Base-by-base conservation (phyloP, 2,797 vertebrate genomes). In the Pipistrellus pipistrellus region DNA sequence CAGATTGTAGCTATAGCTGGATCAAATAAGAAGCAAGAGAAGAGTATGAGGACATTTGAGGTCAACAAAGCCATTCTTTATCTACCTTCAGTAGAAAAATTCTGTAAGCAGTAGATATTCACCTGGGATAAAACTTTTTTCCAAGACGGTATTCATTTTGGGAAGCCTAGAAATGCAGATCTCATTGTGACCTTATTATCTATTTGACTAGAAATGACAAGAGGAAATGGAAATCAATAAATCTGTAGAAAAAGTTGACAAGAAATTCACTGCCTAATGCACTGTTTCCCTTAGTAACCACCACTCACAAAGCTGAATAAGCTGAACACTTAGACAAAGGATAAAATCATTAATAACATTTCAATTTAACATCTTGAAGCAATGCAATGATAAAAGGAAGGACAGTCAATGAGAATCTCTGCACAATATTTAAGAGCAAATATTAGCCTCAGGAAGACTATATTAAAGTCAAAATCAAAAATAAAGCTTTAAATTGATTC, bases 71-170 rank as follows among this genome's bases (percentile, higher is more conserved):
- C n/a, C 4, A 76, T 77, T 87, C 7, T 57, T 1, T 84, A 1
- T 84, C 68, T 53, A 92, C 21, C n/a, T 95, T 57, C 32, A 93
- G 4, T 41, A 71, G 8, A 17, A 84, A 80, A 94, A 64, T 71
- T 25, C 38, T 81, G 7, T 84, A 44, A 81, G 35, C 32, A 27
- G 55, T n/a, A 73, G 21, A 87, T 20, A 75, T 10, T 81, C 27
- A 69, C 25, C 55, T 18, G 38, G 14, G 2, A 6, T 89, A 27
- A 32, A 91, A 89, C 15, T 84, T 85, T 91, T 85, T 66, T 9
- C 30, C 30, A 77, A 32, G 35, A 6, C 90, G 9, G 0, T 57
- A 85, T 81, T 87, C 4, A 51, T 48, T 59, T 12, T 20, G 25
- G 10, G 38, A 95, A 94, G 18, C 27, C 30, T 84, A 59, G 41